These are phyloP conservation scores for Rhamnusium bicolor DNA, from an alignment of 2,888 invertebrate species.

Conservation along the genomic window DNA sequence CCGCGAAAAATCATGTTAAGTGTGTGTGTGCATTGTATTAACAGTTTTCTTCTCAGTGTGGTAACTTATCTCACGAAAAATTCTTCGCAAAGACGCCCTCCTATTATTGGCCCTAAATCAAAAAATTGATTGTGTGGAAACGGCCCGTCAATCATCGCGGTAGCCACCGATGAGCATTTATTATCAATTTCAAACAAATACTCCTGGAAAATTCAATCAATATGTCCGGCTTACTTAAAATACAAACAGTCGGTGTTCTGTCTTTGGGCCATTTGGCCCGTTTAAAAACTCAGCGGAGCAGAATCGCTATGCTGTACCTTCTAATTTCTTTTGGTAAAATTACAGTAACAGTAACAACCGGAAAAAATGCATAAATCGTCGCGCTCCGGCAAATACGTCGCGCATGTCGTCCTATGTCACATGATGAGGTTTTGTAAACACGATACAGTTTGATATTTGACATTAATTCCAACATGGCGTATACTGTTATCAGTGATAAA, in stretches of 20 bases:
- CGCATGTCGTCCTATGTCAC: constrained; percentile 55
- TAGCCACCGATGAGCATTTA: background rate
- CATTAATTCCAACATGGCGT: constrained; percentile 64
- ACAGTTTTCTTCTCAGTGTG: too few species aligned
- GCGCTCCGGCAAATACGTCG: constrained; percentile 35
- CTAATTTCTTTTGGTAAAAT: constrained; percentile 5
- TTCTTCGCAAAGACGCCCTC: too few species aligned
- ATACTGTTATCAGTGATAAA: constrained; percentile 62
- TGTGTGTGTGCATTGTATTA: too few species aligned
- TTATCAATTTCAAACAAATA: constrained; percentile 4
- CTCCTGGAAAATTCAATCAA: background rate
- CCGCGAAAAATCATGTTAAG: too few species aligned
- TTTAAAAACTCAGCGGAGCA: background rate
- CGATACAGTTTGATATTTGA: constrained; percentile 60
- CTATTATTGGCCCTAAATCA: too few species aligned
- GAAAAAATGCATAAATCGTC: constrained; percentile 24
- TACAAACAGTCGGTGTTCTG: background rate
- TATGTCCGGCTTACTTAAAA: constrained; percentile 3
- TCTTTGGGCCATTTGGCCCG: background rate
- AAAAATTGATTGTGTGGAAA: background rate
- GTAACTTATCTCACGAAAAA: too few species aligned
- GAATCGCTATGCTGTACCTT: background rate
- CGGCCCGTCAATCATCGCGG: background rate
- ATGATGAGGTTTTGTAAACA: constrained; percentile 61
- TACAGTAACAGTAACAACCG: constrained; percentile 1